These are phyloP conservation scores for Rotaria socialis DNA, from an alignment of 2,888 invertebrate genomes.

Conservation along the genomic window DNA sequence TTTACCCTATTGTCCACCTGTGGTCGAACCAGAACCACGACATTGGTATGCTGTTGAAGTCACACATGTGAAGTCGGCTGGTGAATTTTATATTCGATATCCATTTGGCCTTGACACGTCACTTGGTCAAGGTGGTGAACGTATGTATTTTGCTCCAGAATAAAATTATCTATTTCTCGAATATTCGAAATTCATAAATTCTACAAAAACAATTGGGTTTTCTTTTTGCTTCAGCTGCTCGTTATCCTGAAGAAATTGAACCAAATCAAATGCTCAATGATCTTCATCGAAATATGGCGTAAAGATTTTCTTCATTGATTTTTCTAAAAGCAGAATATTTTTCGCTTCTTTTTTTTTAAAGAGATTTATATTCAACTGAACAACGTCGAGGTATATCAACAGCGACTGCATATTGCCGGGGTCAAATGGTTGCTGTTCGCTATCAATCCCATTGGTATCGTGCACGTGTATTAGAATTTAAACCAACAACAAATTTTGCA, in stretches of 20 bases:
- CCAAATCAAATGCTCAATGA: slow-evolving; percentile 13
- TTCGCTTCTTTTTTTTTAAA: background rate
- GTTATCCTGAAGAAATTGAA: background rate
- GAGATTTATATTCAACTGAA: background rate
- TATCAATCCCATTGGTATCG: slow-evolving; percentile 34
- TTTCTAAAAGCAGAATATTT: background rate
- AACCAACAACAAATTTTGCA: slow-evolving; percentile 16
- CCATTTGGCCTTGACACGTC: slow-evolving; percentile 51
- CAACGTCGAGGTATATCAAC: slow-evolving; percentile 16
- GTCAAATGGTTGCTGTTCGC: slow-evolving; percentile 4
- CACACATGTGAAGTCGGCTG: slow-evolving; percentile 52
- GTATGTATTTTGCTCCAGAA: background rate
- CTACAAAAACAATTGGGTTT: too few species aligned
- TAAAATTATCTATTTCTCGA: too few species aligned
- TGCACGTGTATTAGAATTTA: slow-evolving; percentile 25
- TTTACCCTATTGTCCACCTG: slow-evolving; percentile 11
- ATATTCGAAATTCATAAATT: too few species aligned
- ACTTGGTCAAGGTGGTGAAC: background rate
- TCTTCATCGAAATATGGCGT: slow-evolving; percentile 26
- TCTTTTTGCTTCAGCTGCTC: background rate
- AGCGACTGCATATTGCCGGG: background rate
- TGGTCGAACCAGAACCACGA: slow-evolving; percentile 50
- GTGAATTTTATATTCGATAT: slow-evolving; percentile 55
- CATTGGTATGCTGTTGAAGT: slow-evolving; percentile 54
- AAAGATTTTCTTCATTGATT: background rate